Conservation (phyloP, 2,113 vertebrate genomes). For the Sapayoa aenigma region DNA sequence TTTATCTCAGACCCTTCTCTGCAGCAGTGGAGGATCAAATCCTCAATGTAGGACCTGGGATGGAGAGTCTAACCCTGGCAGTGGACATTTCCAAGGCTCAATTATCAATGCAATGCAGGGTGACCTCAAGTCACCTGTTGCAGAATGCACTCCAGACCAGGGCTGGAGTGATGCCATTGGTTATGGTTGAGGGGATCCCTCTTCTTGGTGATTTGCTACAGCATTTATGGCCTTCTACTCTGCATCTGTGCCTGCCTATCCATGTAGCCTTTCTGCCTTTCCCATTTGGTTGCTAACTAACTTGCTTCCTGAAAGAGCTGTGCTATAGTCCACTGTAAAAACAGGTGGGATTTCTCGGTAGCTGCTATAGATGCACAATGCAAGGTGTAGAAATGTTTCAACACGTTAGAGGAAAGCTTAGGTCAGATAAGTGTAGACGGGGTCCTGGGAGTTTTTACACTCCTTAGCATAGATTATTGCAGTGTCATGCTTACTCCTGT, state of each 20-base stretch:
- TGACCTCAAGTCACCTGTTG: neutral
- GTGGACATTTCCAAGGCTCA: neutral
- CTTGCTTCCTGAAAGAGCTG: neutral
- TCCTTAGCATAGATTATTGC: neutral
- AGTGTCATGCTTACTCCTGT: neutral
- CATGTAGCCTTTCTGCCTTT: neutral
- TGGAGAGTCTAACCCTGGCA: neutral
- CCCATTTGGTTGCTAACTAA: neutral
- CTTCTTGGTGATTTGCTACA: neutral
- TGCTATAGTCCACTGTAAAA: neutral
- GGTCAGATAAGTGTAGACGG: neutral
- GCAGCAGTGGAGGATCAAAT: neutral
- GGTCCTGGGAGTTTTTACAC: neutral
- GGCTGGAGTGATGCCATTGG: neutral
- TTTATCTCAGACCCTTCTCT: neutral
- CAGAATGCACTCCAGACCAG: neutral
- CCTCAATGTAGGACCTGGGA: neutral
- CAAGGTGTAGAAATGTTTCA: neutral
- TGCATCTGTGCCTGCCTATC: neutral
- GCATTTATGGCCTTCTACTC: neutral
- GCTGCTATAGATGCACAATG: fast-evolving
- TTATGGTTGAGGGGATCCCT: neutral
- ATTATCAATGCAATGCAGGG: neutral
- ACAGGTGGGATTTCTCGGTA: neutral
- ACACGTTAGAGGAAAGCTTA: neutral